phyloP scores from a whole-genome alignment of 2,888 invertebrate species.

The Spisula subtruncata region DNA sequence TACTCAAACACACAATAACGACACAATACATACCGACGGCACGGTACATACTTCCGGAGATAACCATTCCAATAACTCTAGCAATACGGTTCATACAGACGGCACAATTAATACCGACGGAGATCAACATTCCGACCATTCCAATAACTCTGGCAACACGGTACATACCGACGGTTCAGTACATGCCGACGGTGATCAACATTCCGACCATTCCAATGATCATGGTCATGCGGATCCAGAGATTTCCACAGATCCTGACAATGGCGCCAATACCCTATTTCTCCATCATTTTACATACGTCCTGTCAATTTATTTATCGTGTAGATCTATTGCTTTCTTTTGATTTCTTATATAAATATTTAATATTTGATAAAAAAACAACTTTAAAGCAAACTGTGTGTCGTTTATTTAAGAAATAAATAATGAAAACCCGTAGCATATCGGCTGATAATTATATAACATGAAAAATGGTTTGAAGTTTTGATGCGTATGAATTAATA shows the following conservation, averaged over 20 bases:
- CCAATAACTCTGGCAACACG: neutral
- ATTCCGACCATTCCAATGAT: neutral
- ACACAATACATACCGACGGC: too few species aligned
- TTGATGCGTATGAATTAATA: too few species aligned
- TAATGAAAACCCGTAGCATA: too few species aligned
- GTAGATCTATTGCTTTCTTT: neutral
- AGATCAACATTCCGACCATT: neutral
- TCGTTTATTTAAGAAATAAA: too few species aligned
- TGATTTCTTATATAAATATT: neutral
- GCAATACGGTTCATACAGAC: too few species aligned
- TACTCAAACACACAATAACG: neutral
- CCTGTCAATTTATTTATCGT: neutral
- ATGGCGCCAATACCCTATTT: neutral
- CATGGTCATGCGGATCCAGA: constrained; percentile 25
- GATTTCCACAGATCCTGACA: neutral
- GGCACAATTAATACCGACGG: too few species aligned
- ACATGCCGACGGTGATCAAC: neutral
- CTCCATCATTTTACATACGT: neutral
- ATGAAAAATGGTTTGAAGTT: too few species aligned
- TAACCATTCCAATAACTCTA: neutral
- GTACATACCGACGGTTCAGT: neutral
- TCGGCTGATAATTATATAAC: too few species aligned
- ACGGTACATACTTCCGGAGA: too few species aligned
- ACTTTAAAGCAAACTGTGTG: too few species aligned
- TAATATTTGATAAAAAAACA: too few species aligned